Percentiles rank a stretch among this genome's conserved stretches.
Conservation (phyloP, 2,888 invertebrate species). For the Leptinotarsa tumamoca region DNA sequence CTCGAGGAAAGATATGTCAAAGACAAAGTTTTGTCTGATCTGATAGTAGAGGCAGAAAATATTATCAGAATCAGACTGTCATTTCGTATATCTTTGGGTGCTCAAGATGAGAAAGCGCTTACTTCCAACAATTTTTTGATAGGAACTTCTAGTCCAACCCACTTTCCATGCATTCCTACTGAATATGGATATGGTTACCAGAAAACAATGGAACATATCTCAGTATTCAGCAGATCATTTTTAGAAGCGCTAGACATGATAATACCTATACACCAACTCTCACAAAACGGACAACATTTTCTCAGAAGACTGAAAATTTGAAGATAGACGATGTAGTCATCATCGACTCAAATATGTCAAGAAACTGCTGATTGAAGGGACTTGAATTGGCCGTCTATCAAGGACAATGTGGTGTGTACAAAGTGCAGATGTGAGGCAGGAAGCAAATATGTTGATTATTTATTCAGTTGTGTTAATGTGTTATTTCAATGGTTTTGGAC, state of each 20-base stretch:
- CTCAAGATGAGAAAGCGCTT: neutral
- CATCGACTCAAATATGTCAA: neutral
- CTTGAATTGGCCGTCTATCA: neutral
- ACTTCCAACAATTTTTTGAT: neutral
- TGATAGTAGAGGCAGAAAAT: constrained; percentile 13
- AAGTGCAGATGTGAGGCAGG: constrained; percentile 1
- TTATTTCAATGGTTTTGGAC: too few relatives aligned
- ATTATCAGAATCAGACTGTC: neutral
- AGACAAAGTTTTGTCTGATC: neutral
- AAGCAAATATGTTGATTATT: too few relatives aligned
- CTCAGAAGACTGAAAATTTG: neutral
- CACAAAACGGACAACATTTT: neutral
- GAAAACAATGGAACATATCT: constrained; percentile 1
- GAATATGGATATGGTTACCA: neutral
- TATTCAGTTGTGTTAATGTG: too few relatives aligned
- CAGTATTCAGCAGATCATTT: neutral
- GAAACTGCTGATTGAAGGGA: neutral
- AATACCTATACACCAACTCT: neutral
- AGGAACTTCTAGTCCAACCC: neutral
- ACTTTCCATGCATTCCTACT: too few relatives aligned
- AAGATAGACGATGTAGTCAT: constrained; percentile 3
- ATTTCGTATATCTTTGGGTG: constrained; percentile 1
- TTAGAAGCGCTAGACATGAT: neutral
- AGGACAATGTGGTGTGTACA: neutral
- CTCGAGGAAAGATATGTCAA: neutral